These are phyloP conservation scores for Melanchra persicariae DNA, from an alignment of 2,888 invertebrate species.

Conservation along the genomic window DNA sequence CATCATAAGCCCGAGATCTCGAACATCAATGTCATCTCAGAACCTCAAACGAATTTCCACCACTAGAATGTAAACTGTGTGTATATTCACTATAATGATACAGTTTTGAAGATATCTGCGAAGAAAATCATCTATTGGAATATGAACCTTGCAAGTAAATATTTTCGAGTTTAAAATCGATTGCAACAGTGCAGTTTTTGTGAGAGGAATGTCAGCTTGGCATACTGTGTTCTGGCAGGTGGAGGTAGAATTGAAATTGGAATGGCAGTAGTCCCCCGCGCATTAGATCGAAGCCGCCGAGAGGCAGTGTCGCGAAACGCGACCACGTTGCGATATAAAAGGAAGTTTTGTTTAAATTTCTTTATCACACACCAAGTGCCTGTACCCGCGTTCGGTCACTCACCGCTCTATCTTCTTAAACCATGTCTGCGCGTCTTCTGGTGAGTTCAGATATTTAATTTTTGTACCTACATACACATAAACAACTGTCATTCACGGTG, in stretches of 20 bases:
- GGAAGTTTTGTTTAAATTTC: slow-evolving; percentile 89
- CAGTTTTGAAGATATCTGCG: slow-evolving; percentile 60
- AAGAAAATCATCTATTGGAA: slow-evolving; percentile 40
- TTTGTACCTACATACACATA: slow-evolving; percentile 26
- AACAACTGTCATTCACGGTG: slow-evolving; percentile 18
- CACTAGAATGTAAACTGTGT: slow-evolving; percentile 67
- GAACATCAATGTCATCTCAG: slow-evolving; percentile 33
- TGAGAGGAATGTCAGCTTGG: slow-evolving; percentile 18
- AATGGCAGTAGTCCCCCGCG: slow-evolving; percentile 54
- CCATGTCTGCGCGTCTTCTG: slow-evolving; percentile 88
- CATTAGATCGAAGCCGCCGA: slow-evolving; percentile 76
- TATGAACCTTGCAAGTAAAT: slow-evolving; percentile 64
- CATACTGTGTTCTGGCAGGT: slow-evolving; percentile 66
- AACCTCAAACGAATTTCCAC: slow-evolving; percentile 67
- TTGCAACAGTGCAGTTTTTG: slow-evolving; percentile 56
- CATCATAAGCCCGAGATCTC: slow-evolving; percentile 24
- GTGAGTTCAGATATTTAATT: slow-evolving; percentile 79
- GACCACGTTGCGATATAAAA: slow-evolving; percentile 90
- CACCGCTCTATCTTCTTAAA: slow-evolving; percentile 72
- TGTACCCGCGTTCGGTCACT: slow-evolving; percentile 82
- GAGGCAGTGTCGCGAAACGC: slow-evolving; percentile 89
- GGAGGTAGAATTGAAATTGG: slow-evolving; percentile 69
- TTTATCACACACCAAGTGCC: slow-evolving; percentile 87
- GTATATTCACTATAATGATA: slow-evolving; percentile 76
- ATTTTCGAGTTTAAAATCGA: slow-evolving; percentile 69